Evolutionary conservation across 2,888 invertebrate species (phyloP).

Genomic region (Dimorphilus gyrociliatus): DNA sequence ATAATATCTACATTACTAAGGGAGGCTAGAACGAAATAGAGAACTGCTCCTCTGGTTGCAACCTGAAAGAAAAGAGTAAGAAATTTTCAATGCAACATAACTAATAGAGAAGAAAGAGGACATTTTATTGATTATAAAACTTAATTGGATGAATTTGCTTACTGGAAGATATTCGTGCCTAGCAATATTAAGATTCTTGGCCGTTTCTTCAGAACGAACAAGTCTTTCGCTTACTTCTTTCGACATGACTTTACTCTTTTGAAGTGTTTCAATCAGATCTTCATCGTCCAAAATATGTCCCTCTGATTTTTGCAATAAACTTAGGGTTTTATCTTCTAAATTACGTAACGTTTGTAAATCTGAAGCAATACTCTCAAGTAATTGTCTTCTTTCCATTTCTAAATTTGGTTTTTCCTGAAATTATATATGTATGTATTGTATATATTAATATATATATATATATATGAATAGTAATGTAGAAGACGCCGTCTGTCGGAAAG

Average conservation of each 20-base stretch:
- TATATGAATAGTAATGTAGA: not conserved
- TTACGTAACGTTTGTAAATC: constrained; percentile 27
- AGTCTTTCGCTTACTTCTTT: constrained; percentile 28
- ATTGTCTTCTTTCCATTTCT: constrained; percentile 24
- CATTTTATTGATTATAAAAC: too few relatives aligned
- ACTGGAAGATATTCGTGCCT: constrained; percentile 32
- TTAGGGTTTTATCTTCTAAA: constrained; percentile 32
- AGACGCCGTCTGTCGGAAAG: too few relatives aligned
- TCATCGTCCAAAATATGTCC: constrained; percentile 35
- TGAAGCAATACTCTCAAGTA: constrained; percentile 28
- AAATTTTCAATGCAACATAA: not conserved
- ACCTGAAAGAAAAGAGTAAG: constrained; percentile 17
- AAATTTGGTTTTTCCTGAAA: constrained; percentile 27
- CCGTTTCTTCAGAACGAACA: constrained; percentile 29
- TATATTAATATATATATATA: not conserved
- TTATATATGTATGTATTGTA: not conserved
- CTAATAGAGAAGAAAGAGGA: not conserved
- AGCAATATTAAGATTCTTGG: constrained; percentile 28
- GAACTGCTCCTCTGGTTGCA: constrained; percentile 33
- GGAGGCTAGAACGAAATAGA: constrained; percentile 35
- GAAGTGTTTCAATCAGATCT: constrained; percentile 29
- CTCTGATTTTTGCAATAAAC: constrained; percentile 31
- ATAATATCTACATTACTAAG: constrained; percentile 32
- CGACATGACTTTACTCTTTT: constrained; percentile 31
- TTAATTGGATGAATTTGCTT: too few relatives aligned